These are phyloP conservation scores for Rotaria socialis DNA, from an alignment of 2,888 invertebrate species.

Conservation along the genomic window DNA sequence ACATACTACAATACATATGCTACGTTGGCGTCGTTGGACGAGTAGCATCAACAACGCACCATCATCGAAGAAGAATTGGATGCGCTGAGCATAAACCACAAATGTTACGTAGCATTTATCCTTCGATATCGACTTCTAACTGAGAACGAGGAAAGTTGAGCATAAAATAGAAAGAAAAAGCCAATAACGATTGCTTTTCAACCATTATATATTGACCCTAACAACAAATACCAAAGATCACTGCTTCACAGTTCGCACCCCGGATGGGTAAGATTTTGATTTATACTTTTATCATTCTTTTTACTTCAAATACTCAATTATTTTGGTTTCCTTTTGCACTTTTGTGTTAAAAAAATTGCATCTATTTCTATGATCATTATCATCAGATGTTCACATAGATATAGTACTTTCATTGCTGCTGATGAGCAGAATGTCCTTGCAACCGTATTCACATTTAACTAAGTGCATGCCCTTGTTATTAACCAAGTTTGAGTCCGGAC, in stretches of 20 bases:
- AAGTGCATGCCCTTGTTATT: background rate
- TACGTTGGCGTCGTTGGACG: conserved; percentile 7
- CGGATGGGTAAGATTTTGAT: conserved; percentile 7
- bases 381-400: background rate
- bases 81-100: conserved; percentile 13
- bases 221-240: conserved; percentile 19
- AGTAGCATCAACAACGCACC: conserved; percentile 5
- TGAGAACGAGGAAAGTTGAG: background rate
- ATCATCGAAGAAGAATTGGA: background rate
- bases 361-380: background rate
- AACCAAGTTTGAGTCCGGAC: background rate
- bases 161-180: background rate
- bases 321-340: background rate
- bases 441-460: background rate
- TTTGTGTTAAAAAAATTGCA: background rate
- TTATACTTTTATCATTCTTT: background rate
- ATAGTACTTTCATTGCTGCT: background rate
- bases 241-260: conserved; percentile 11
- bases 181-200: background rate
- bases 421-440: conserved; percentile 7
- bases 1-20: conserved; percentile 33
- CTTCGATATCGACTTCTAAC: conserved; percentile 1
- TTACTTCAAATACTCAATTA: background rate
- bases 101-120: conserved; percentile 36
- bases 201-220: conserved; percentile 21